Conservation (phyloP, 2,888 invertebrate genomes). For the Drosophila borborema region DNA sequence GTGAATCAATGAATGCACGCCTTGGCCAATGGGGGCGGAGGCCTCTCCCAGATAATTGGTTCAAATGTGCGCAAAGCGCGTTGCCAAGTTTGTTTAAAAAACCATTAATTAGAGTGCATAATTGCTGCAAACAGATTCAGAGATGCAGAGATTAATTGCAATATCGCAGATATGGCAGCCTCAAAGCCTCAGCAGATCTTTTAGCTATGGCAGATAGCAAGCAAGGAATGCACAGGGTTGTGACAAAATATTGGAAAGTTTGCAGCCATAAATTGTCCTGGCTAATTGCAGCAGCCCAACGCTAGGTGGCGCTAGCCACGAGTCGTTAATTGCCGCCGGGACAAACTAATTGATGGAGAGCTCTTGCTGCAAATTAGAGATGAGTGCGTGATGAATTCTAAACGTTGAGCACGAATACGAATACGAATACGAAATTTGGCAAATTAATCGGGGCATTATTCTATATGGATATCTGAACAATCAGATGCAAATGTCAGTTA, state of each 20-base stretch:
- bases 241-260: slow-evolving; percentile 56
- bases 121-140: slow-evolving; percentile 55
- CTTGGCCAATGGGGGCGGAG: slow-evolving; percentile 49
- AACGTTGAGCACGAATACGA: neutral
- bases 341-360: slow-evolving; percentile 42
- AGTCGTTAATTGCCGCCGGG: slow-evolving; percentile 46
- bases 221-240: slow-evolving; percentile 21
- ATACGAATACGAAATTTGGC: neutral
- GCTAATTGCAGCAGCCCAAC: slow-evolving; percentile 41
- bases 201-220: slow-evolving; percentile 3
- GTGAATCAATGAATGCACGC: slow-evolving; percentile 81
- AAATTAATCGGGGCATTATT: neutral
- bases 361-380: slow-evolving; percentile 27
- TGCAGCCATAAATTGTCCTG: slow-evolving; percentile 40
- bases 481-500: too few relatives aligned
- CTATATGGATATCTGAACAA: neutral
- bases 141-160: slow-evolving; percentile 70
- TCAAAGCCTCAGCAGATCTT: slow-evolving; percentile 26
- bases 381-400: slow-evolving; percentile 1
- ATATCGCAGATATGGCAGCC: slow-evolving; percentile 59
- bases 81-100: slow-evolving; percentile 77
- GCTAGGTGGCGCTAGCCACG: slow-evolving; percentile 55
- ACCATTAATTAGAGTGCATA: slow-evolving; percentile 71
- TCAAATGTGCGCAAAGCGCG: slow-evolving; percentile 76
- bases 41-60: slow-evolving; percentile 61